These are phyloP conservation scores for Tachysurus vachellii DNA, from an alignment of 2,113 vertebrate genomes.

Conservation along the genomic window DNA sequence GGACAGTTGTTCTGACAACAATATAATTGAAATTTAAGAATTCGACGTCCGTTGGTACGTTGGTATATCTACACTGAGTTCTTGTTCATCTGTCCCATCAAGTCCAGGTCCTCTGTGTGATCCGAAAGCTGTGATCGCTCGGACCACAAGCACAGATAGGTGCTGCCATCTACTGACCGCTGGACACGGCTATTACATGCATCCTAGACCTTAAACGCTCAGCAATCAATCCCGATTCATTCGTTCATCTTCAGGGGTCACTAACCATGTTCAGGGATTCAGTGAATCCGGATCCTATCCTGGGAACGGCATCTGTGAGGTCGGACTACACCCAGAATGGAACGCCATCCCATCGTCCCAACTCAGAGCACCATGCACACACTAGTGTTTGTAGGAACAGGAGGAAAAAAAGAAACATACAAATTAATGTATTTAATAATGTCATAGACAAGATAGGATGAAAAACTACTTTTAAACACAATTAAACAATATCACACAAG, in stretches of 20 bases:
- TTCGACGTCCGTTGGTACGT: background rate
- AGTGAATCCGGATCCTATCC: background rate
- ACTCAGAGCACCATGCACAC: background rate
- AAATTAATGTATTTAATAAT: background rate
- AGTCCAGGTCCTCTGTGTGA: background rate
- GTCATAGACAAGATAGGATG: no score
- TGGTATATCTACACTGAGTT: no score
- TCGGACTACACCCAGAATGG: background rate
- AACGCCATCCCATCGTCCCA: background rate
- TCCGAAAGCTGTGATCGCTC: background rate
- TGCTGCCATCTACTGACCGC: conserved; percentile 77
- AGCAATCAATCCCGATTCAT: background rate
- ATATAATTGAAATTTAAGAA: background rate
- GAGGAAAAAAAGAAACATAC: background rate
- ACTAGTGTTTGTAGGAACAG: background rate
- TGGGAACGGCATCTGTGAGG: background rate
- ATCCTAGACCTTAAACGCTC: background rate
- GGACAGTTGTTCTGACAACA: background rate
- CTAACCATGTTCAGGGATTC: background rate
- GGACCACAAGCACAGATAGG: conserved; percentile 63
- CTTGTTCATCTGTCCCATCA: background rate
- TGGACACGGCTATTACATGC: conserved; percentile 1
- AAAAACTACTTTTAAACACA: no score
- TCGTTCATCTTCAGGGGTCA: background rate
- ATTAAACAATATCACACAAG: no score